A percentile compares a stretch with the other conserved stretches of the same genome.
Conservation (phyloP, 2,797 vertebrate species). For the Erethizon dorsatum region DNA sequence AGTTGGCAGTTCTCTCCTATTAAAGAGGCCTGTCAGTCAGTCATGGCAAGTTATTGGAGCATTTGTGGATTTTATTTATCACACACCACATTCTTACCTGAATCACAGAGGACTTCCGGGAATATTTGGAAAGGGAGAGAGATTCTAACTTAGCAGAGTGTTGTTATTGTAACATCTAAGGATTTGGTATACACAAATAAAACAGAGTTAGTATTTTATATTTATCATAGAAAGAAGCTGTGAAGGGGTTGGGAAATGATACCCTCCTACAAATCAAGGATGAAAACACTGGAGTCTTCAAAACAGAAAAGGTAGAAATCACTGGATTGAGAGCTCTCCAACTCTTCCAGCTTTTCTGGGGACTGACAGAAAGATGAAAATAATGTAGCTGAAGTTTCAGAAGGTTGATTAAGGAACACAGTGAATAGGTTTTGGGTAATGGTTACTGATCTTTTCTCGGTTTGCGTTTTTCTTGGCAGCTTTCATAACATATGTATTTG, state of each 20-base stretch:
- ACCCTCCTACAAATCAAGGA: background rate
- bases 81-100: constrained; percentile 23
- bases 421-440: background rate
- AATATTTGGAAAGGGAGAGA: constrained; percentile 3
- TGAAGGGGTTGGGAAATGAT: background rate
- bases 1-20: background rate
- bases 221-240: constrained; percentile 21
- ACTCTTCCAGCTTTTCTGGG: background rate
- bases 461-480: constrained; percentile 27
- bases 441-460: background rate
- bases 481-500: constrained; percentile 13
- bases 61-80: constrained; percentile 21
- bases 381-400: background rate
- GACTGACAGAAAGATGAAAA: constrained; percentile 19
- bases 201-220: constrained; percentile 8
- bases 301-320: constrained; percentile 45
- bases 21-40: constrained; percentile 19
- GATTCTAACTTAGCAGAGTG: background rate
- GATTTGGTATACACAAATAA: constrained; percentile 27
- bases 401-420: background rate
- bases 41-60: background rate
- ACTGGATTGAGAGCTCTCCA: constrained; percentile 1
- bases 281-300: background rate
- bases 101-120: constrained; percentile 49
- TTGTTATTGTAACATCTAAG: constrained; percentile 14